These are phyloP conservation scores for Penaeus monodon DNA, from an alignment of 2,888 invertebrate genomes.

Conservation along the genomic window DNA sequence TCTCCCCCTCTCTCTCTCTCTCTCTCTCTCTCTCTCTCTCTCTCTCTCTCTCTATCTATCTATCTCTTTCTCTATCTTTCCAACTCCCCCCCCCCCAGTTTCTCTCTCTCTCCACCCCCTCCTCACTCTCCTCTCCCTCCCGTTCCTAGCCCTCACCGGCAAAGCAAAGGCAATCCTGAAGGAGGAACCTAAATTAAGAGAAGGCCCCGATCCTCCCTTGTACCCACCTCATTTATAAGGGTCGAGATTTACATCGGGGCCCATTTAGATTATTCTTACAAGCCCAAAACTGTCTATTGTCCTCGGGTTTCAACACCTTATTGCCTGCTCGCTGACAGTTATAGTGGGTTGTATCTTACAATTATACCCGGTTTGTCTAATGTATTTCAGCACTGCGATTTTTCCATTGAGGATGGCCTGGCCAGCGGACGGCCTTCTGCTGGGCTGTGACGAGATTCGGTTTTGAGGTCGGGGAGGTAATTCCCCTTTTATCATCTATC, in stretches of 20 bases:
- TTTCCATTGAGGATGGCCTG: slow-evolving; percentile 24
- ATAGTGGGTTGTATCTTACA: slow-evolving; percentile 33
- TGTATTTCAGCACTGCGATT: slow-evolving; percentile 10
- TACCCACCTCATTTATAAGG: slow-evolving; percentile 32
- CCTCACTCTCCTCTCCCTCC: too few relatives aligned
- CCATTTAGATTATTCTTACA: slow-evolving; percentile 41
- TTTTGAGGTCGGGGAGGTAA: too few relatives aligned
- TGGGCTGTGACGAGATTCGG: too few relatives aligned
- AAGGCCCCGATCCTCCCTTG: neutral
- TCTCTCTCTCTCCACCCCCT: too few relatives aligned
- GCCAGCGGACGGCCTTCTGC: neutral
- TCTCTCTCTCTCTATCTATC: too few relatives aligned
- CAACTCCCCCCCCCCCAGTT: too few relatives aligned
- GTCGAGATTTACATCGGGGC: slow-evolving; percentile 26
- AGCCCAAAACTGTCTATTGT: slow-evolving; percentile 41
- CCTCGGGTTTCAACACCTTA: slow-evolving; percentile 40
- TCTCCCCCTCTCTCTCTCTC: too few relatives aligned
- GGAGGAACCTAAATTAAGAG: neutral
- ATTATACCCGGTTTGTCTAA: slow-evolving; percentile 25
- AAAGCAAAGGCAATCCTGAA: too few relatives aligned
- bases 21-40: too few relatives aligned
- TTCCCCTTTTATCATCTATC: too few relatives aligned
- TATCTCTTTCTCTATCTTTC: too few relatives aligned
- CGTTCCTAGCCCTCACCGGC: too few relatives aligned
- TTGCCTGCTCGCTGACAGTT: slow-evolving; percentile 41